Conservation (phyloP, 2,797 vertebrate genomes). For the Toxotes lorentzi region DNA sequence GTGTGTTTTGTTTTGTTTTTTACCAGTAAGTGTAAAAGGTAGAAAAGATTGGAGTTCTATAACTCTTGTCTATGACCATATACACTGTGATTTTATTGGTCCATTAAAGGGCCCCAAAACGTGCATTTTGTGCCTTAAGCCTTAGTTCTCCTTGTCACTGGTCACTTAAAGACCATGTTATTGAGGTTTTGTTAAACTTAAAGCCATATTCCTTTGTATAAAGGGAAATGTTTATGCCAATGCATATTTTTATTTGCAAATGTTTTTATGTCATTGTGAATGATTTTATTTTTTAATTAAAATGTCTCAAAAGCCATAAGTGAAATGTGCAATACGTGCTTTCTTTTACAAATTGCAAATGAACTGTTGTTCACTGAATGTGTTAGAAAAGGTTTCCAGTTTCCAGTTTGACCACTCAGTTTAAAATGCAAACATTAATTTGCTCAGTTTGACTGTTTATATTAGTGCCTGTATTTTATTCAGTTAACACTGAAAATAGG, state of each 20-base stretch:
- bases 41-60: constrained; percentile 45
- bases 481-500: background rate
- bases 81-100: constrained; percentile 52
- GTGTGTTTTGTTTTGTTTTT: background rate
- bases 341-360: constrained; percentile 45
- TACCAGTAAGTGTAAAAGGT: constrained; percentile 44
- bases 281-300: constrained; percentile 12
- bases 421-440: background rate
- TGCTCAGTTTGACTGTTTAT: background rate
- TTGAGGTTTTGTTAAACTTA: constrained; percentile 44
- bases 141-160: constrained; percentile 37
- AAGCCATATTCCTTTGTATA: constrained; percentile 77
- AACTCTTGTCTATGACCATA: constrained; percentile 20
- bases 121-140: constrained; percentile 64
- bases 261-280: constrained; percentile 40
- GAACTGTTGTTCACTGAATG: constrained; percentile 24
- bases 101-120: constrained; percentile 42
- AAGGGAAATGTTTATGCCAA: constrained; percentile 78
- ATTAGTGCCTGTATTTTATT: background rate
- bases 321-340: constrained; percentile 50
- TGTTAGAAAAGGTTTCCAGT: background rate
- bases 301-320: constrained; percentile 22
- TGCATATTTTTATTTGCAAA: constrained; percentile 67
- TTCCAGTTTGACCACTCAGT: background rate
- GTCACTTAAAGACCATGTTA: constrained; percentile 30